Base-by-base conservation (phyloP, 2,888 invertebrate genomes). In the Rhabditoides inermis region DNA sequence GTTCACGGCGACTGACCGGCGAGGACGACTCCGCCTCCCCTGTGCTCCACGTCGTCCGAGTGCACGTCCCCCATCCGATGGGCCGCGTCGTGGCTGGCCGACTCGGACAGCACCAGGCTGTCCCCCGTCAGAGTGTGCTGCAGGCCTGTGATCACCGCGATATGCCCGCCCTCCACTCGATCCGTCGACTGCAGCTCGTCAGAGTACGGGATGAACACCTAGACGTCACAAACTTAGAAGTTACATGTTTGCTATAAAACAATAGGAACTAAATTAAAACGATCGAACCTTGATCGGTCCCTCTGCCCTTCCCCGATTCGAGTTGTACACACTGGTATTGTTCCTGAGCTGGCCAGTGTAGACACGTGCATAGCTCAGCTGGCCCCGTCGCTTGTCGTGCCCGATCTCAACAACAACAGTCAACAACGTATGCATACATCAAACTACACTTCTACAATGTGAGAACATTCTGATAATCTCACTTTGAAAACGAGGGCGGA, bases 371-470 rank as follows among this genome's bases (percentile, higher is more conserved):
- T 89, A 89, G 0, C 88, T 88, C 40, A 95, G 77, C 0, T 88
- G 84, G 0, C 94, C 90, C 60, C 84, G 83, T 75, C 88, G 88
- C 69, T 87, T 86, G 72, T 95, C 88, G 73, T 94, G 90, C 41
- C 87, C 84, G 18, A 91, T 87, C 82, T 98, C 92, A 75, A 95
- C 94, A 0, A 7, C 42, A 44, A 47, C 6, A 18, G 12, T 44
- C 7, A 30, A 23, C 22, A 47, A 15, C 32, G n/a, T 22, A 45
- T 12, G 41, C n/a, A 27, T 30, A 27, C 42, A 46, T 3, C 18
- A 25, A 46, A 2, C 25, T 23, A 41, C 46, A 25, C 2, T 4
- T 5, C n/a, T 3, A 20, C 6, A 46, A 47, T 23, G 27, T 4
- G 10, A 40, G 7, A 12, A 40, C 40, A 12, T 20, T 10, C 12